phyloP scores from a whole-genome alignment of 2,888 invertebrate species.

The Conchocele bisecta region DNA sequence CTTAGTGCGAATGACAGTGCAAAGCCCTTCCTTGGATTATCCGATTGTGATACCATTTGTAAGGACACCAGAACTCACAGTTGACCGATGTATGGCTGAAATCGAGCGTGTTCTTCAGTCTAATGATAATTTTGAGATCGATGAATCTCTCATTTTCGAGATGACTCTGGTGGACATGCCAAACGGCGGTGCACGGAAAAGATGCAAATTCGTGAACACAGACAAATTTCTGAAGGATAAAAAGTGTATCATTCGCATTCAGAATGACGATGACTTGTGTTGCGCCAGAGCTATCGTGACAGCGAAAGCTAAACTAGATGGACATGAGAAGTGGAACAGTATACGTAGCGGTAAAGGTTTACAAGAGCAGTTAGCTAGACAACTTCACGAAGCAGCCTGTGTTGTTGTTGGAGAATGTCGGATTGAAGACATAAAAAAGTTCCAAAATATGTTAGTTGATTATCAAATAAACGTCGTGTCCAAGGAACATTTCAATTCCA shows the following conservation, averaged over 20 bases:
- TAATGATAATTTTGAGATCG: conserved; percentile 33
- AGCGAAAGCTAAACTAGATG: conserved; percentile 40
- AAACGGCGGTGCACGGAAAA: conserved; percentile 36
- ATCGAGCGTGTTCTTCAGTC: conserved; percentile 28
- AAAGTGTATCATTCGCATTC: conserved; percentile 42
- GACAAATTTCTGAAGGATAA: conserved; percentile 37
- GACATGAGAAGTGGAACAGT: conserved; percentile 43
- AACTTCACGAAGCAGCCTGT: conserved; percentile 37
- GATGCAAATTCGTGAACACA: conserved; percentile 33
- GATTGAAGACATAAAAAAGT: conserved; percentile 41
- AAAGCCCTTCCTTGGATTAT: conserved; percentile 25
- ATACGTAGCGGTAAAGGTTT: conserved; percentile 37
- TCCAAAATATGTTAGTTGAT: conserved; percentile 27
- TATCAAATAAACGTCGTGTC: conserved; percentile 44
- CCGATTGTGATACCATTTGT: conserved; percentile 19
- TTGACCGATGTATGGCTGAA: conserved; percentile 19
- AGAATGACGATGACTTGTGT: conserved; percentile 44
- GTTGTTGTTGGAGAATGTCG: conserved; percentile 37
- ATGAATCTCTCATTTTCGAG: conserved; percentile 45
- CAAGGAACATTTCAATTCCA: conserved; percentile 48
- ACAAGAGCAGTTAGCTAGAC: conserved; percentile 29
- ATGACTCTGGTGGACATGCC: conserved; percentile 32
- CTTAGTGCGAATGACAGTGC: conserved; percentile 17
- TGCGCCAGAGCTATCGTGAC: conserved; percentile 52
- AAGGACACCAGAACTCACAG: conserved; percentile 7